Percentiles rank a stretch among this genome's conserved stretches.
These are phyloP conservation scores for Trichopoda pennipes DNA, from an alignment of 2,888 invertebrate genomes.

Conservation along the genomic window DNA sequence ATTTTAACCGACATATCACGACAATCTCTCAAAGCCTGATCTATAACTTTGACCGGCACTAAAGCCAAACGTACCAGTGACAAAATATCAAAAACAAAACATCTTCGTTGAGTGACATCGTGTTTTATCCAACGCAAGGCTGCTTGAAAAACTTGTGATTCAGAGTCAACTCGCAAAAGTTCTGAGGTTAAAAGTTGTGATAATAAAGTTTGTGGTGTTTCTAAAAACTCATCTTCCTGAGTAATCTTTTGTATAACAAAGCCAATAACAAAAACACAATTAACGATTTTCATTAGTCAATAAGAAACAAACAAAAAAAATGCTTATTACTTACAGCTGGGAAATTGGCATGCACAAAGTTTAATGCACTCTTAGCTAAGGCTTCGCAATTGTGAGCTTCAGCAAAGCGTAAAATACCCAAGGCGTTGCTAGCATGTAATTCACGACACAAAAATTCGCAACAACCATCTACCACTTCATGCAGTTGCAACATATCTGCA, in stretches of 20 bases:
- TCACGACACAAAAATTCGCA: slow-evolving; percentile 92
- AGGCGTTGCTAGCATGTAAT: slow-evolving; percentile 91
- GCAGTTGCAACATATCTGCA: slow-evolving; percentile 94
- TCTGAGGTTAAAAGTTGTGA: slow-evolving; percentile 91
- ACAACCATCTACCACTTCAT: slow-evolving; percentile 91
- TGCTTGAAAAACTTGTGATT: slow-evolving; percentile 93
- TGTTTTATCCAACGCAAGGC: slow-evolving; percentile 94
- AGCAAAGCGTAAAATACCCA: slow-evolving; percentile 95
- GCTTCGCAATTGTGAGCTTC: slow-evolving; percentile 92
- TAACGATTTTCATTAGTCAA: neutral
- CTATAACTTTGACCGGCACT: slow-evolving; percentile 89
- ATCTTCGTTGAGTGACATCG: slow-evolving; percentile 88
- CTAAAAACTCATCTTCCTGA: slow-evolving; percentile 91
- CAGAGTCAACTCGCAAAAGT: slow-evolving; percentile 92
- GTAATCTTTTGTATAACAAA: slow-evolving; percentile 77
- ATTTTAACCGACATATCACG: slow-evolving; percentile 90
- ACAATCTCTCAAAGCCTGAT: slow-evolving; percentile 88
- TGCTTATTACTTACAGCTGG: slow-evolving; percentile 84
- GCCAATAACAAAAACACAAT: neutral
- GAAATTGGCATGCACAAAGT: slow-evolving; percentile 93
- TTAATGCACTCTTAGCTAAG: slow-evolving; percentile 88
- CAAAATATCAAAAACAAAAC: slow-evolving; percentile 92
- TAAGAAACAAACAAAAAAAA: slow-evolving; percentile 7
- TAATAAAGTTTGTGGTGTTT: slow-evolving; percentile 89
- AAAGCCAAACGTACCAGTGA: slow-evolving; percentile 91